phyloP scores from a whole-genome alignment of 2,888 invertebrate species.

The Cancer borealis region DNA sequence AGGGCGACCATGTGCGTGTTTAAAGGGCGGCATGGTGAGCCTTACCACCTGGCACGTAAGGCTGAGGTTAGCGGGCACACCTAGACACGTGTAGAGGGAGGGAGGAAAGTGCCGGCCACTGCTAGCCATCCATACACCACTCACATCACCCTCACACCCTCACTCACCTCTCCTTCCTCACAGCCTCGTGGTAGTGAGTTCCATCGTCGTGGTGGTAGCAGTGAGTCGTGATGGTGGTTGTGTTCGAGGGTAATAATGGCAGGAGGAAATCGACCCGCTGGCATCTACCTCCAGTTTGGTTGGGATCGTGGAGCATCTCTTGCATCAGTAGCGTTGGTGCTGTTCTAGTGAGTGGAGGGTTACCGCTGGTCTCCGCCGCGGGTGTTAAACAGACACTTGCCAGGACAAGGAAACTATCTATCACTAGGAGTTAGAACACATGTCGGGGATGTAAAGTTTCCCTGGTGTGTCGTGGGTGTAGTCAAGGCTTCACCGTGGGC shows the following conservation, averaged over 20 bases:
- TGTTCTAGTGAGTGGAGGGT: slow-evolving; percentile 50
- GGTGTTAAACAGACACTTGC: slow-evolving; percentile 15
- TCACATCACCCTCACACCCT: neutral
- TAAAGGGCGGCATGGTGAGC: slow-evolving; percentile 1
- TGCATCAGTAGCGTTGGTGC: slow-evolving; percentile 70
- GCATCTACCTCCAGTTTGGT: slow-evolving; percentile 59
- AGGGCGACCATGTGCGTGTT: neutral
- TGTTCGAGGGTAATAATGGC: neutral
- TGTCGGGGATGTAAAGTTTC: neutral
- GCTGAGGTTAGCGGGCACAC: slow-evolving; percentile 21
- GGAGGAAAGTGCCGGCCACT: neutral
- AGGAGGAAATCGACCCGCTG: slow-evolving; percentile 40
- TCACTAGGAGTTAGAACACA: neutral
- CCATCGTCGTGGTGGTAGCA: neutral
- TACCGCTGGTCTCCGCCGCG: slow-evolving; percentile 13
- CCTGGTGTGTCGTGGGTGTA: neutral
- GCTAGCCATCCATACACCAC: neutral
- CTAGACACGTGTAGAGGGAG: slow-evolving; percentile 58
- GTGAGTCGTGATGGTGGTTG: neutral
- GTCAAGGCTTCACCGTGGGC: neutral
- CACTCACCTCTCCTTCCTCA: neutral
- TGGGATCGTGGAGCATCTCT: slow-evolving; percentile 60
- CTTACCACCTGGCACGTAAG: neutral
- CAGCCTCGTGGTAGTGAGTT: neutral
- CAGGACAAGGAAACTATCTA: neutral